Conservation (phyloP, 2,888 invertebrate species). For the Branchipolynoe longqiensis region DNA sequence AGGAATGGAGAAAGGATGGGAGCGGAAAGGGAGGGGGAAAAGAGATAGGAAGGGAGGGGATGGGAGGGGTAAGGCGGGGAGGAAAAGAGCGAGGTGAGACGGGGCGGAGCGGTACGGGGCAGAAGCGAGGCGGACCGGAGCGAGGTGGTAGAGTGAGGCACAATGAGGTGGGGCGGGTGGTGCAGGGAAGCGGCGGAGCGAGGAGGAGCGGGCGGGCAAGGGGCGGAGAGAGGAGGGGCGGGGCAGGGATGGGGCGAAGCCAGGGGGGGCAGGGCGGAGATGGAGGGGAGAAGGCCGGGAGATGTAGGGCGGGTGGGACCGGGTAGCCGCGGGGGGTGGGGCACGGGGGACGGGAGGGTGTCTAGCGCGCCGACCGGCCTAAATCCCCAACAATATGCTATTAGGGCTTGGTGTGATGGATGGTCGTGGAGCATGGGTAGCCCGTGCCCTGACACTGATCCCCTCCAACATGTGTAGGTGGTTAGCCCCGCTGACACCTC, state of each 20-base stretch:
- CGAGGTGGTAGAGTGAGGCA: no score
- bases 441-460: conserved; percentile 47
- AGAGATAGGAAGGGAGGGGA: no score
- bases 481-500: conserved; percentile 55
- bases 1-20: not conserved
- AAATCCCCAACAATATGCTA: conserved; percentile 57
- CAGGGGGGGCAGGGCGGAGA: no score
- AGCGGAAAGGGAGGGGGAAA: not conserved
- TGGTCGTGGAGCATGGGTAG: conserved; percentile 43
- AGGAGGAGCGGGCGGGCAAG: not conserved
- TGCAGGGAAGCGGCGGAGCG: not conserved
- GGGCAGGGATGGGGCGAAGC: no score
- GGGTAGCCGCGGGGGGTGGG: no score
- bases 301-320: no score
- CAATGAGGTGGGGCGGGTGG: not conserved
- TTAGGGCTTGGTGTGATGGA: conserved; percentile 49
- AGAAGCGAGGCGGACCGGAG: no score
- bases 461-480: conserved; percentile 57
- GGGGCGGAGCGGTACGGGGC: no score
- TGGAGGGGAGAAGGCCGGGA: no score
- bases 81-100: not conserved
- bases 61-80: not conserved
- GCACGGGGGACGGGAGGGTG: conserved; percentile 12
- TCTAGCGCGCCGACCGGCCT: conserved; percentile 47
- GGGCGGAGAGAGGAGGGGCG: not conserved